A percentile compares a stretch with the other conserved stretches of the same genome.
phyloP scores from a whole-genome alignment of 2,888 invertebrate species.

The Theretra japonica region DNA sequence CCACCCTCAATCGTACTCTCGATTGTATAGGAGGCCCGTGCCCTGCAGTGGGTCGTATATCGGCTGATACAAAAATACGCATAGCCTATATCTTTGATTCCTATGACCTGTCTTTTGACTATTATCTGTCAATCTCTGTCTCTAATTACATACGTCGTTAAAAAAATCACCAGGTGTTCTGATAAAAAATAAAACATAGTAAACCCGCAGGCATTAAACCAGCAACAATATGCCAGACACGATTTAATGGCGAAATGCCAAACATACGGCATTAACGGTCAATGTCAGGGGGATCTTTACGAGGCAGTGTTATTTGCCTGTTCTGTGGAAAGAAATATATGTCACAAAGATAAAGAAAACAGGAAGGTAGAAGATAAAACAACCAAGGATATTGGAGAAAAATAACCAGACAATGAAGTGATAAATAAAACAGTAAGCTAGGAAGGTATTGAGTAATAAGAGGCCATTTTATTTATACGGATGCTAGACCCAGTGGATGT shows the following conservation, averaged over 20 bases:
- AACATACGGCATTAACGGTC: slow-evolving; percentile 40
- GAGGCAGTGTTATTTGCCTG: slow-evolving; percentile 4
- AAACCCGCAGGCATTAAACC: slow-evolving; percentile 28
- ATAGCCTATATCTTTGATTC: background rate
- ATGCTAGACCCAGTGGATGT: slow-evolving; percentile 13
- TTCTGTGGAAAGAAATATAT: background rate
- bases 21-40: too few relatives aligned
- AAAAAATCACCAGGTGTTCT: slow-evolving; percentile 29
- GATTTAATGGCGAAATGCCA: slow-evolving; percentile 42
- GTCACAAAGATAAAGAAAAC: background rate
- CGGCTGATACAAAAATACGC: too few relatives aligned
- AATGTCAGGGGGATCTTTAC: slow-evolving; percentile 37
- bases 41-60: too few relatives aligned
- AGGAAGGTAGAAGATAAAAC: background rate
- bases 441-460: too few relatives aligned
- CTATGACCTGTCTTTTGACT: background rate
- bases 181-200: slow-evolving; percentile 30
- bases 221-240: slow-evolving; percentile 13
- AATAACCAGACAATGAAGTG: background rate
- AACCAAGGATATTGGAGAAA: background rate
- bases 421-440: too few relatives aligned
- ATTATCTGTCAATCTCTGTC: background rate
- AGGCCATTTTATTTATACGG: slow-evolving; percentile 1
- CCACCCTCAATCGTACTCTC: too few relatives aligned
- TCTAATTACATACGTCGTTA: slow-evolving; percentile 31